Evolutionary conservation across 2,888 invertebrate genomes (phyloP), one percentile per base, ranked within the genome.

Genomic region (Pristionchus entomophagus): DNA sequence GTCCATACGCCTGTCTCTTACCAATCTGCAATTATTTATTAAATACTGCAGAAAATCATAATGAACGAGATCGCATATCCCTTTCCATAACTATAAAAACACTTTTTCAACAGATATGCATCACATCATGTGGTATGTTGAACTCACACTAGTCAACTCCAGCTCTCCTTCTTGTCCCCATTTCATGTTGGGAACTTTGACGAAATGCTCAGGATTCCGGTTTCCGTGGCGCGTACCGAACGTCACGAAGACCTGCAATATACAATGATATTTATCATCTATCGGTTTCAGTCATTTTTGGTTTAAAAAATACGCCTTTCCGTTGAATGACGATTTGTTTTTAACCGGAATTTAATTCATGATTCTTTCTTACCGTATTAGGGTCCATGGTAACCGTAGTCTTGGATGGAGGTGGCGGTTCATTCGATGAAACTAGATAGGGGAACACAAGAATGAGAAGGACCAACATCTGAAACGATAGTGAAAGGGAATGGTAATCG

Each of bases 1-100:
- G 82, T 41, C 90, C 90, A 56, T 87, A 88, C 51, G 87, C 89
- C 86, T 91, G 90, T 65, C 89, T 85, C 77, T 91, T 91, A 41
- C 91, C 91, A 77, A 88, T 87, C 89, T 89, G 85, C 77, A 86
- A 53, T 14, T 41, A 17, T 26, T 45, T 5, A 45, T 45, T 14
- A 45, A 45, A 29, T 19, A 69, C 69, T 12, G n/a, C 19, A 69
- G 10, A 17, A 10, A 69, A 35, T 29, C 17, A 14, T 22, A 77
- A 56, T 22, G 17, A 17, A 22, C 5, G 56, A 56, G 5, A 56
- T 22, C n/a, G 56, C 14, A 29, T 8, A 56, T 17, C 56, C 19
- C 56, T 17, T 56, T 14, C 5, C 56, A 22, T 14, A 14, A n/a
- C n/a, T 56, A n/a, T 10, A n/a, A 56, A 22, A 56, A 8, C 10